Percentiles rank a stretch among this genome's conserved stretches.
Evolutionary conservation across 2,113 vertebrate genomes (phyloP).

Genomic region (Polypterus bichir): DNA sequence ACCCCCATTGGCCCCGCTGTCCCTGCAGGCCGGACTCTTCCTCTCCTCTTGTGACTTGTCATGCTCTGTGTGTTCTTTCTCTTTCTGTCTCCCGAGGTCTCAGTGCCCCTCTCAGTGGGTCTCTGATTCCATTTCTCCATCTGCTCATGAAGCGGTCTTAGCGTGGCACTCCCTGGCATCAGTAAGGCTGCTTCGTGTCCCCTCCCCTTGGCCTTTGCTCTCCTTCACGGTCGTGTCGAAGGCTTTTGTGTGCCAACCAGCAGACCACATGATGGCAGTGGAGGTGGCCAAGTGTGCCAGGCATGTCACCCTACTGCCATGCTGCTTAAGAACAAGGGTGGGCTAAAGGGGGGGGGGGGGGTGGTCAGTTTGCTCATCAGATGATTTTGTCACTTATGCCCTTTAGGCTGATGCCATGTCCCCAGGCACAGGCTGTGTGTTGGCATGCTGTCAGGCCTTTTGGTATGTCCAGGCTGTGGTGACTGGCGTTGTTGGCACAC

Average conservation of each 20-base stretch:
- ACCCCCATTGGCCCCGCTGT: no score
- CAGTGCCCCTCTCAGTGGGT: slow-evolving; percentile 36
- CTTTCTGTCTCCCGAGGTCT: slow-evolving; percentile 32
- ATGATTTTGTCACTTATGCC: no score
- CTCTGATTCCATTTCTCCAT: slow-evolving; percentile 29
- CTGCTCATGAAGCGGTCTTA: slow-evolving; percentile 16
- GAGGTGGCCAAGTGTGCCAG: slow-evolving; percentile 19
- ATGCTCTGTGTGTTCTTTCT: slow-evolving; percentile 34
- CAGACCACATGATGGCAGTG: slow-evolving; percentile 13
- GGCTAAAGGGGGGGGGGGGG: slow-evolving; percentile 6
- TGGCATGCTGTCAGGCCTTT: neutral
- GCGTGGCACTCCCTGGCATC: slow-evolving; percentile 12
- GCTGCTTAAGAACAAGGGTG: neutral
- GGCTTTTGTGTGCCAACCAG: slow-evolving; percentile 15
- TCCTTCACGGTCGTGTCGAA: slow-evolving; percentile 15
- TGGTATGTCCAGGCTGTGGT: neutral
- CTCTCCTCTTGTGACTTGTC: slow-evolving; percentile 44
- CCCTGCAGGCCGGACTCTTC: slow-evolving; percentile 43
- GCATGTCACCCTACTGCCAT: slow-evolving; percentile 8
- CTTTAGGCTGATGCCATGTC: no score
- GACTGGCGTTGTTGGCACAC: neutral
- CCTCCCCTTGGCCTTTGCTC: slow-evolving; percentile 9
- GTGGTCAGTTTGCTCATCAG: neutral
- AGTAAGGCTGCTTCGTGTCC: no score
- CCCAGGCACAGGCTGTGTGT: no score